Base-by-base conservation (phyloP, 1,140 invertebrate genomes). In the Pseudomyrmex gracilis region DNA sequence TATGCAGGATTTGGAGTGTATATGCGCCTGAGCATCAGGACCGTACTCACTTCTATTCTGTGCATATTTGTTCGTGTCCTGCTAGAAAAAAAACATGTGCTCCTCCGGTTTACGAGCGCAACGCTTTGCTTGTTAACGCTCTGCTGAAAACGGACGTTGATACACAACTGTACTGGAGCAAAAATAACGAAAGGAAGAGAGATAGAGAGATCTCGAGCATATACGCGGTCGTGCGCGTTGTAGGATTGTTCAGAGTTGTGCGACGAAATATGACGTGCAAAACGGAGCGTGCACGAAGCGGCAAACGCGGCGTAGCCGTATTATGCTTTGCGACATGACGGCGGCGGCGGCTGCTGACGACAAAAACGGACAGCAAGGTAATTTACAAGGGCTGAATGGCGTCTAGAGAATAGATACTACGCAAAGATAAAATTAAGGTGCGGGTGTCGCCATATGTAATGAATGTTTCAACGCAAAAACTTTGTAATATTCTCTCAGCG, bases 81-180 rank as follows among this genome's bases (percentile, higher is more conserved):
- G 49, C n/a, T 15, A 60, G 51, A 78, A 49, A 17, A 60, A 53
- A 78, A 49, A 13, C n/a, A n/a, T 12, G 43, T 10, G 73, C 43
- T 20, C 63, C 47, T 7, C 20, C 47, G 47, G 47, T 78, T 83
- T 78, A 83, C 63, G 73, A 83, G 73, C 51, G 20, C 64, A 63
- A 57, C 49, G 17, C 64, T 76, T 55, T 43, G 82, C 34, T 61
- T 78, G 63, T 78, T 83, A 83, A 78, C 55, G 73, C 73, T 78
- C 45, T 22, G 24, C 12, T 20, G 61, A 68, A 34, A 34, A 60
- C 53, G 63, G 53, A 78, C 61, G 22, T 82, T 74, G 71, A 76
- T 83, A 64, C 80, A 83, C 51, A 66, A 51, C 22, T 24, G 22
- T 5, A 10, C 20, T 34, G 51, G 34, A 47, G 53, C 60, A n/a